Base-by-base conservation (phyloP, 2,797 vertebrate genomes). In the Sebastes trivittatus region DNA sequence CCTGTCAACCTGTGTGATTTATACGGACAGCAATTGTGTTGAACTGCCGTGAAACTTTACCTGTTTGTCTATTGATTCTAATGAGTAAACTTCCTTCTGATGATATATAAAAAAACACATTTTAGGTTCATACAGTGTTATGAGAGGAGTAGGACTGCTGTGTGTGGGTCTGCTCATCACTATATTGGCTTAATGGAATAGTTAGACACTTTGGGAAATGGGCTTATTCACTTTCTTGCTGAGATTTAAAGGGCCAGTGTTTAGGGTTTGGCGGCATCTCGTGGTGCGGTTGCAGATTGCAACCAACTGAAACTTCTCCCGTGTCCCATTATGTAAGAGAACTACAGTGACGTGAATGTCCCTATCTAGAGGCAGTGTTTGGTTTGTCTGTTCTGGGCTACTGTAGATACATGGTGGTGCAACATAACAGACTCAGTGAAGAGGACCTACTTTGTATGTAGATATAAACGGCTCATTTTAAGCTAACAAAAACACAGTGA, bases 1-100 rank as follows among this genome's bases (percentile, higher is more conserved):
- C 46, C 60, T 62, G 78, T 91, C 87, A 89, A 88, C 88, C 81
- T 85, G 86, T 89, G 86, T 89, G 88, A 92, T 90, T 89, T 84
- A 88, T 86, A 72, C 16, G 2, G 36, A 74, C 70, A 77, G 52
- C 77, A 77, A 76, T 84, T 76, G 46, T 42, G 69, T 42, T 30
- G 68, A 77, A 65, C 74, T 67, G 66, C 68, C 27, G 7, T 16
- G 25, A 72, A 67, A 34, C 49, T 72, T 74, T 29, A 52, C 52
- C 62, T 49, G 74, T 74, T 84, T 67, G 61, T 75, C 72, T 71
- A 62, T 68, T 29, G 76, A 70, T n/a, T 73, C 38, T 42, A 69
- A 76, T 80, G 30, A 79, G 65, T 56, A 38, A 69, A 42, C 73
- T 71, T 58, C 1, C 32, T 46, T 20, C 7, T 54, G 27, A 38